phyloP scores from a whole-genome alignment of 2,113 vertebrate genomes.

The Siniperca knerii region DNA sequence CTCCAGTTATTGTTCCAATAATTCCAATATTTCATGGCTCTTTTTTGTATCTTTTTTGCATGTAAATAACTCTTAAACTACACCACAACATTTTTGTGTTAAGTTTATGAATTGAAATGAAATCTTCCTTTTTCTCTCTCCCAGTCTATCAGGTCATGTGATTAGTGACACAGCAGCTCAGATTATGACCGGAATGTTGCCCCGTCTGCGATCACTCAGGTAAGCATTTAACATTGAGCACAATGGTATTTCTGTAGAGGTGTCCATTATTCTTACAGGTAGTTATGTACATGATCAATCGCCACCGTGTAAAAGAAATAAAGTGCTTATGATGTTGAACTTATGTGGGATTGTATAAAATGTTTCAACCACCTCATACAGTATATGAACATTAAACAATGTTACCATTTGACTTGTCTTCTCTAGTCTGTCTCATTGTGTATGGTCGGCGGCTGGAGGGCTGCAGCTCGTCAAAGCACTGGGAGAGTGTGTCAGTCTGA shows the following conservation, averaged over 20 bases:
- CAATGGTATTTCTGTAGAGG: not conserved
- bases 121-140: not conserved
- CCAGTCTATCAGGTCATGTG: conserved; percentile 84
- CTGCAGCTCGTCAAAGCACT: conserved; percentile 66
- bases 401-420: not conserved
- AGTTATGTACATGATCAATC: not conserved
- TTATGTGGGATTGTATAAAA: not conserved
- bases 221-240: conserved; percentile 62
- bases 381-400: not conserved
- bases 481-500: conserved; percentile 58
- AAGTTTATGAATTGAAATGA: too few species aligned
- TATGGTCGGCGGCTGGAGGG: conserved; percentile 54
- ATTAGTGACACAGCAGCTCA: conserved; percentile 66
- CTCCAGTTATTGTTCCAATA: too few species aligned
- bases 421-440: conserved; percentile 76
- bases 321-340: not conserved
- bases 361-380: not conserved
- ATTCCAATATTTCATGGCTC: not conserved
- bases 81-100: not conserved
- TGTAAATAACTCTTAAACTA: not conserved
- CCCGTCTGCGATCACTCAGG: conserved; percentile 80
- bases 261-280: not conserved
- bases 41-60: not conserved
- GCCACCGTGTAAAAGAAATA: not conserved
- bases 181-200: conserved; percentile 61